Evolutionary conservation across 2,797 vertebrate genomes (phyloP).

Genomic region (Huso huso): DNA sequence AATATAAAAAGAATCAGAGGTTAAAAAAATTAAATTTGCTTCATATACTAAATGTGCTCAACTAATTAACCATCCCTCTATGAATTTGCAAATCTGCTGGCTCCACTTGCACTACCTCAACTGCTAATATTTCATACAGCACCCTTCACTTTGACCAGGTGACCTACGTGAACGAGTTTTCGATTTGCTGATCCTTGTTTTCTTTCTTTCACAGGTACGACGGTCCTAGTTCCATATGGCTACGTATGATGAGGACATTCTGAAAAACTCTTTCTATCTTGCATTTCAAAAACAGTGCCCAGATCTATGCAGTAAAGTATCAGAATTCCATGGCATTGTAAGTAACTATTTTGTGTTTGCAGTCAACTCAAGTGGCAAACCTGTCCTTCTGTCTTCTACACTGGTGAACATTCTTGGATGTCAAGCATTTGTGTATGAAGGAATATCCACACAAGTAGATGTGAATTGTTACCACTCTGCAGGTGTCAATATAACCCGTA

Average conservation of each 20-base stretch:
- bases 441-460: no score
- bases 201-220: slow-evolving; percentile 31
- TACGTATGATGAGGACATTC: slow-evolving; percentile 94
- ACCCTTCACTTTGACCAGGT: background rate
- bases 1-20: no score
- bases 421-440: no score
- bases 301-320: slow-evolving; percentile 76
- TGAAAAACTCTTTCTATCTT: slow-evolving; percentile 91
- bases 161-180: background rate
- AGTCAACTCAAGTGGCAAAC: background rate
- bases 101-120: background rate
- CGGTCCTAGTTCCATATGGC: slow-evolving; percentile 78
- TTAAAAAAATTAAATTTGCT: no score
- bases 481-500: no score
- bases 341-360: slow-evolving; percentile 40
- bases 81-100: no score
- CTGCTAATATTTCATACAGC: background rate
- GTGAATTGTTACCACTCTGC: no score
- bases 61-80: no score
- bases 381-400: background rate
- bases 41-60: no score
- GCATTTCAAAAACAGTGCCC: slow-evolving; percentile 80
- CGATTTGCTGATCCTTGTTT: background rate
- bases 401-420: background rate
- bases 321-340: slow-evolving; percentile 83